A percentile compares a stretch with the other conserved stretches of the same genome.
phyloP scores from a whole-genome alignment of 2,113 vertebrate genomes.

The Pterocles gutturalis region DNA sequence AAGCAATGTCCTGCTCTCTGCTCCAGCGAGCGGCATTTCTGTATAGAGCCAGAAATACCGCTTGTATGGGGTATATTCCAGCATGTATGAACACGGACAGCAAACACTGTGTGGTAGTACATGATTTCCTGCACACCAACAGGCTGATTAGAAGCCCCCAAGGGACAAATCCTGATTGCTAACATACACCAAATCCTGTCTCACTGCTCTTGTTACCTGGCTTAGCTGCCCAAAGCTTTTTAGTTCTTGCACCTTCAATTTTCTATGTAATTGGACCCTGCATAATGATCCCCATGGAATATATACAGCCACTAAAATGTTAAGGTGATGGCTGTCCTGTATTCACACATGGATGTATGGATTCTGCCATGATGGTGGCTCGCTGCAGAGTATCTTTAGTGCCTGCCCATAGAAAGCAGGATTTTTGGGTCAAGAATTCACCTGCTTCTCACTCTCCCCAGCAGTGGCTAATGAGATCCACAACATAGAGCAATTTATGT shows the following conservation, averaged over 20 bases:
- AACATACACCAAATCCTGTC: not conserved
- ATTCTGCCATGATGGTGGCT: not conserved
- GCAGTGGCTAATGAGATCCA: not conserved
- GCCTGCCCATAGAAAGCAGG: not conserved
- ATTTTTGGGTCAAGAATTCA: not conserved
- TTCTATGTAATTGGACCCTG: not conserved
- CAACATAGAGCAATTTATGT: not conserved
- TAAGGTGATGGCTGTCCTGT: not conserved
- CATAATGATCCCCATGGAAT: not conserved
- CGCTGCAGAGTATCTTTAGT: not conserved
- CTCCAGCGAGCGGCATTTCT: not conserved
- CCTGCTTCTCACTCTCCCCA: not conserved
- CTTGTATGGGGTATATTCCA: not conserved
- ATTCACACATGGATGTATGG: rapidly evolving
- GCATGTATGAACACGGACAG: not conserved
- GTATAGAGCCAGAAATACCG: not conserved
- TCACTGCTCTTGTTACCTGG: not conserved
- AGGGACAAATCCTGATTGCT: not conserved
- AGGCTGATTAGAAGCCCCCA: rapidly evolving
- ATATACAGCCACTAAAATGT: not conserved
- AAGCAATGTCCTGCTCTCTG: not conserved
- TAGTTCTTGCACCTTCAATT: not conserved
- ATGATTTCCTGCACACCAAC: rapidly evolving
- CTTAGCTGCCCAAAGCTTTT: not conserved
- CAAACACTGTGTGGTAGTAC: rapidly evolving